Evolutionary conservation across 35 echinoderm and acorn worm genomes (phyloP).

Genomic region (Eucidaris tribuloides): DNA sequence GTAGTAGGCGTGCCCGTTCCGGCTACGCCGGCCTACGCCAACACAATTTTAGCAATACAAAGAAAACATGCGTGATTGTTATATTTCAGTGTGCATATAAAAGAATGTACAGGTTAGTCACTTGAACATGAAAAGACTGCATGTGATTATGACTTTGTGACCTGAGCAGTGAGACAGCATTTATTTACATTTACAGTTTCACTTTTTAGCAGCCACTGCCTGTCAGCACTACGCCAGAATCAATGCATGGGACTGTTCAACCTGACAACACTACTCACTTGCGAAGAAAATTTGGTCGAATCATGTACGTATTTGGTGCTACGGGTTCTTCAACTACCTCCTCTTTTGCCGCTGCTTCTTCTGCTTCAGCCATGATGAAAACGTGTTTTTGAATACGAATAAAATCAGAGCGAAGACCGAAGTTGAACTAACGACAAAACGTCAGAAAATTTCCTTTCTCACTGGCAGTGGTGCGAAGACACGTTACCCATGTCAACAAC

Average conservation of each 20-base stretch:
- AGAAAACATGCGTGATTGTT: too few species aligned
- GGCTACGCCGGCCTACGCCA: too few species aligned
- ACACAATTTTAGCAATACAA: too few species aligned
- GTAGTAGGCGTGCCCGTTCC: too few species aligned
- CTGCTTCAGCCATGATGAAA: slow-evolving; percentile 36
- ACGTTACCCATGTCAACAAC: slow-evolving; percentile 28
- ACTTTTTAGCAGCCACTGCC: neutral
- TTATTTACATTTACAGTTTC: neutral
- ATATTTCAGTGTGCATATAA: neutral
- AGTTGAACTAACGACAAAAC: neutral
- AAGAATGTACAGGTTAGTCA: neutral
- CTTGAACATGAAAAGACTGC: neutral
- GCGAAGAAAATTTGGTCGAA: slow-evolving; percentile 57
- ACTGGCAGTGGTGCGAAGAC: neutral
- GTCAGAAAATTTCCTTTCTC: neutral
- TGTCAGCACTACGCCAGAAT: too few species aligned
- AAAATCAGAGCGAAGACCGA: neutral
- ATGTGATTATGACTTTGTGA: neutral
- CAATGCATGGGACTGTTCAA: too few species aligned
- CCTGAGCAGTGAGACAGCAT: neutral
- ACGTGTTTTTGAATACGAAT: neutral
- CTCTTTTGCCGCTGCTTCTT: slow-evolving; percentile 24
- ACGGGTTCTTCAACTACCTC: slow-evolving; percentile 24
- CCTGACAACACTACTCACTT: slow-evolving; percentile 45
- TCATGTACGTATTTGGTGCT: slow-evolving; percentile 57